A percentile compares a stretch with the other conserved stretches of the same genome.
phyloP scores from a whole-genome alignment of 1,140 invertebrate species.

The Pinna nobilis region DNA sequence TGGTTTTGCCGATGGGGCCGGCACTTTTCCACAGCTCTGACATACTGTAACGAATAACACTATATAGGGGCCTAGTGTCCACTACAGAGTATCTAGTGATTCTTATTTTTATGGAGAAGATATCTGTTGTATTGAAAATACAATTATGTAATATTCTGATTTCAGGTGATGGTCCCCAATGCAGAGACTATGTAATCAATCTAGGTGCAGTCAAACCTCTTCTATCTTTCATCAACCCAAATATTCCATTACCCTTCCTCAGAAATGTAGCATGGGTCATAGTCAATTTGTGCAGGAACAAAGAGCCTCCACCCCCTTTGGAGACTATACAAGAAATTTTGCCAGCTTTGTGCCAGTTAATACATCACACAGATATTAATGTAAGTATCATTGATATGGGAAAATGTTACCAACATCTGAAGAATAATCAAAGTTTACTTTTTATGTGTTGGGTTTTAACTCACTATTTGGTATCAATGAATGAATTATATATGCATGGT shows the following conservation, averaged over 20 bases:
- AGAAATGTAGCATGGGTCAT: conserved; percentile 76
- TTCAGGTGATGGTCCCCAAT: conserved; percentile 74
- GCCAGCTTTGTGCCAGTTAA: conserved; percentile 94
- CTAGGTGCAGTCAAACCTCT: conserved; percentile 73
- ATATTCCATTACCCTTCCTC: conserved; percentile 71
- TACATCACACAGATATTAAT: conserved; percentile 96
- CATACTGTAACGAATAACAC: too few species aligned
- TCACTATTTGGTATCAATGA: too few species aligned
- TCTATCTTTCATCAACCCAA: conserved; percentile 72
- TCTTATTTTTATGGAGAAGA: too few species aligned
- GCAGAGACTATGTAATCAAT: conserved; percentile 74
- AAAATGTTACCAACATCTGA: too few species aligned
- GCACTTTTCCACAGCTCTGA: too few species aligned
- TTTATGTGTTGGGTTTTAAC: too few species aligned
- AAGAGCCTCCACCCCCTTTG: conserved; percentile 73
- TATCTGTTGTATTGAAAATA: too few species aligned
- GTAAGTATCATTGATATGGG: too few species aligned
- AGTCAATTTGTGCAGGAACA: conserved; percentile 75
- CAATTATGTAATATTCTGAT: neutral
- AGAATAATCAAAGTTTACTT: too few species aligned
- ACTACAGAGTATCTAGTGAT: neutral
- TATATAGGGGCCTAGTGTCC: neutral
- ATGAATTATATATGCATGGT: too few species aligned
- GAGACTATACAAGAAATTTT: conserved; percentile 93
- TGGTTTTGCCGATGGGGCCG: too few species aligned